phyloP scores from a whole-genome alignment of 2,888 invertebrate genomes.

The Parnassius apollo region DNA sequence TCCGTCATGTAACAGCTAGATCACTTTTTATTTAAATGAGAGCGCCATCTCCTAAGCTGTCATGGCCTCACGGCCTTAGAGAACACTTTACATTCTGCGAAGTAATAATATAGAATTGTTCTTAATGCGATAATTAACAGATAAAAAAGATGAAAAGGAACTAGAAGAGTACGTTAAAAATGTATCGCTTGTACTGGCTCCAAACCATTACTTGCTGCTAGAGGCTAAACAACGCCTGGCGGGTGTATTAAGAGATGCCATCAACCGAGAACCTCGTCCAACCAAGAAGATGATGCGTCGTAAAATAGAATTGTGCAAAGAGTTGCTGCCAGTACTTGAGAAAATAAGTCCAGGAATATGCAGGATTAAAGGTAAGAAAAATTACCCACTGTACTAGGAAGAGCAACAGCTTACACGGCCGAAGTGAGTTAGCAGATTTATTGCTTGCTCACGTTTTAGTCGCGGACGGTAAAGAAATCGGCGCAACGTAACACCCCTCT shows the following conservation, averaged over 20 bases:
- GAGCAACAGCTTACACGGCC: too few species aligned
- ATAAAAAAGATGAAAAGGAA: constrained; percentile 69
- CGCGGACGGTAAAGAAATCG: too few species aligned
- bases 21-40: too few species aligned
- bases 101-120: too few species aligned
- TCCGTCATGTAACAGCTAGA: too few species aligned
- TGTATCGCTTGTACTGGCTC: constrained; percentile 81
- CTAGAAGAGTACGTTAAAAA: constrained; percentile 77
- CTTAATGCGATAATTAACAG: constrained; percentile 40
- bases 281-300: constrained; percentile 80
- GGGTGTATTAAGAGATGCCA: constrained; percentile 76
- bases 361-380: constrained; percentile 81
- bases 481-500: too few species aligned
- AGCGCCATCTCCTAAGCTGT: too few species aligned
- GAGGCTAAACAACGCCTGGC: constrained; percentile 87
- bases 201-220: constrained; percentile 84
- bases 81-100: too few species aligned
- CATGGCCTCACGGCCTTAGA: too few species aligned
- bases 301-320: constrained; percentile 84
- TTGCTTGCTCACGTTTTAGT: too few species aligned
- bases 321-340: constrained; percentile 83
- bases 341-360: constrained; percentile 87
- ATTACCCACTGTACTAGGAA: too few species aligned
- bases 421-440: too few species aligned
- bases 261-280: constrained; percentile 72